Base-by-base conservation (phyloP, 2,888 invertebrate genomes). In the Pseudococcus viburni region DNA sequence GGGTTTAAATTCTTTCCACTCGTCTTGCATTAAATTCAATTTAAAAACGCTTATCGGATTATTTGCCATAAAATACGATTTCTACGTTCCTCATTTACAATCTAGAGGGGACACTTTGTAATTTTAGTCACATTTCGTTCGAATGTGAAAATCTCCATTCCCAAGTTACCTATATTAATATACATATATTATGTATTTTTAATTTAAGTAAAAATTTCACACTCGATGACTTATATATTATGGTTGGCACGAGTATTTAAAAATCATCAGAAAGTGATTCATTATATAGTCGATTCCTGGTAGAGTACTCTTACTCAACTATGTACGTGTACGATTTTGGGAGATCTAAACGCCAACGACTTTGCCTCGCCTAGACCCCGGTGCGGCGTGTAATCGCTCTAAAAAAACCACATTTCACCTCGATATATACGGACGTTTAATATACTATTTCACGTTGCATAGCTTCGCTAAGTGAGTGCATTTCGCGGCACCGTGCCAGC, bases 391-490 rank as follows among this genome's bases (percentile, higher is more conserved):
- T 68, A 68, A 68, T 68, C 68, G 68, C 68, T 68, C 68, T 68
- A 68, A 68, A 42, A 64, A 68, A 68, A 68, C 68, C 68, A 68
- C 68, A 68, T 68, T 68, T 68, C 68, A 68, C 68, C 68, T 68
- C 68, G 26, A 68, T 68, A 68, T 68, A 68, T 68, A 68, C 68
- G 68, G 19, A 26, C 68, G 22, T 68, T 68, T 68, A 68, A 68
- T 68, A 68, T 68, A 68, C 68, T 26, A 68, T 68, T 26, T 68
- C 68, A 64, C 64, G 68, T 68, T 68, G 68, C 68, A 68, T 68
- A 26, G 68, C 26, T 26, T 22, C 68, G 19, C 26, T 68, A 68
- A 68, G 68, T 68, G 68, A 68, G 68, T 68, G 68, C 68, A 68
- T 68, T 68, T 68, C 68, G 26, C 22, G 68, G 68, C 68, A 68